A percentile compares a stretch with the other conserved stretches of the same genome.
Evolutionary conservation across 35 echinoderm and acorn worm species (phyloP).

Genomic region (Lytechinus pictus): DNA sequence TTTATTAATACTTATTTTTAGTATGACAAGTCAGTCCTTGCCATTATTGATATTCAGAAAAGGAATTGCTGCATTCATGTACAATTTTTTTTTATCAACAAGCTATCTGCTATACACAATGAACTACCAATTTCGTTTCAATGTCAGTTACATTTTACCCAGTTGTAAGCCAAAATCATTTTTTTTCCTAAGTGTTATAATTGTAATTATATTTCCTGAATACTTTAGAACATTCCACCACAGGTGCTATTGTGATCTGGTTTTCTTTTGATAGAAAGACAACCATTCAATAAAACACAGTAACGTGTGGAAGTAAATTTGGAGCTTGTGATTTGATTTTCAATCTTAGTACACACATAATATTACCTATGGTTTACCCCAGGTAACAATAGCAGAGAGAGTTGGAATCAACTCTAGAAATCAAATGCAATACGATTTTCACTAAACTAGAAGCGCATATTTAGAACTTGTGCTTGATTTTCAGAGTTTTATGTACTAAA

Average conservation of each 20-base stretch:
- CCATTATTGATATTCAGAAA: not conserved
- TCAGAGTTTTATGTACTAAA: too few relatives aligned
- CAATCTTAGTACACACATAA: too few relatives aligned
- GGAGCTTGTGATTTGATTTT: not conserved
- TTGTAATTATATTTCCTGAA: not conserved
- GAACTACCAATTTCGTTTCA: too few relatives aligned
- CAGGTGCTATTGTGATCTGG: not conserved
- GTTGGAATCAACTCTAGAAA: too few relatives aligned
- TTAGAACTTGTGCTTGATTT: too few relatives aligned
- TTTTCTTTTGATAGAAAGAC: not conserved
- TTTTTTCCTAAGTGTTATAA: not conserved
- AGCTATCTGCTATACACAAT: too few relatives aligned
- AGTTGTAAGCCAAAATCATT: not conserved
- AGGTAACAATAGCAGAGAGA: not conserved
- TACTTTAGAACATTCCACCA: not conserved
- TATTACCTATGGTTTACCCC: not conserved
- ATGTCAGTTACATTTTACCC: too few relatives aligned
- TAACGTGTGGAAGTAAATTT: conserved; percentile 27
- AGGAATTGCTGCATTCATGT: not conserved
- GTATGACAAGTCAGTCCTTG: not conserved
- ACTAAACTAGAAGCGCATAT: too few relatives aligned
- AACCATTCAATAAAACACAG: conserved; percentile 39
- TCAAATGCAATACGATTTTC: too few relatives aligned
- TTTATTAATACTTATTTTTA: not conserved
- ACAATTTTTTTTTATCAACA: not conserved